Conservation (phyloP, 2,888 invertebrate genomes). For the Dasysyrphus tricinctus region DNA sequence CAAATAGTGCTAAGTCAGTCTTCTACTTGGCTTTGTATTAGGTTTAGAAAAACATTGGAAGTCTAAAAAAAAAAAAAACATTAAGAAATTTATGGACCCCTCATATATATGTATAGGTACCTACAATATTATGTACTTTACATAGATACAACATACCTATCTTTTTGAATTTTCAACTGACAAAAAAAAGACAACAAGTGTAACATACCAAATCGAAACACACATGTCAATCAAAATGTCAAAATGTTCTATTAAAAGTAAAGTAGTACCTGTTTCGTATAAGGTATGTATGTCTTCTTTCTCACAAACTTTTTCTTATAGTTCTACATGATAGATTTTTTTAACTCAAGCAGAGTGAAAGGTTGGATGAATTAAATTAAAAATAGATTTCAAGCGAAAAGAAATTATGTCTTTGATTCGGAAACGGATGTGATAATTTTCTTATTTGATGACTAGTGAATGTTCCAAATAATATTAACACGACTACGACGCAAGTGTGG, state of each 20-base stretch:
- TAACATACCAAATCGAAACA: not conserved
- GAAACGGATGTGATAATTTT: constrained; percentile 35
- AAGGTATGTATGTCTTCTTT: not conserved
- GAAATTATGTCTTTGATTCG: constrained; percentile 30
- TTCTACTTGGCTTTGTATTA: too few relatives aligned
- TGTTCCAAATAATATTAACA: too few relatives aligned
- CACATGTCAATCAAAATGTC: not conserved
- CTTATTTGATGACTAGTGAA: too few relatives aligned
- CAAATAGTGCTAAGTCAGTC: too few relatives aligned
- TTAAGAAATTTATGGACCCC: too few relatives aligned
- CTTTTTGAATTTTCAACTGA: not conserved
- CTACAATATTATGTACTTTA: too few relatives aligned
- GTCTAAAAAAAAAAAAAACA: too few relatives aligned
- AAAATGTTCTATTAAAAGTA: not conserved
- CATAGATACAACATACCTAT: too few relatives aligned
- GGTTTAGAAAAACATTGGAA: too few relatives aligned
- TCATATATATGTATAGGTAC: too few relatives aligned
- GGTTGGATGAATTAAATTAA: constrained; percentile 7
- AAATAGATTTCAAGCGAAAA: constrained; percentile 52
- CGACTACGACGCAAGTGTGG: too few relatives aligned
- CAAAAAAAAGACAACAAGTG: not conserved
- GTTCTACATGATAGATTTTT: not conserved
- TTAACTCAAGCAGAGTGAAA: not conserved
- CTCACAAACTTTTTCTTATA: not conserved
- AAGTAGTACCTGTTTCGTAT: not conserved